Conservation (phyloP, 2,888 invertebrate species). For the Hesperia comma region DNA sequence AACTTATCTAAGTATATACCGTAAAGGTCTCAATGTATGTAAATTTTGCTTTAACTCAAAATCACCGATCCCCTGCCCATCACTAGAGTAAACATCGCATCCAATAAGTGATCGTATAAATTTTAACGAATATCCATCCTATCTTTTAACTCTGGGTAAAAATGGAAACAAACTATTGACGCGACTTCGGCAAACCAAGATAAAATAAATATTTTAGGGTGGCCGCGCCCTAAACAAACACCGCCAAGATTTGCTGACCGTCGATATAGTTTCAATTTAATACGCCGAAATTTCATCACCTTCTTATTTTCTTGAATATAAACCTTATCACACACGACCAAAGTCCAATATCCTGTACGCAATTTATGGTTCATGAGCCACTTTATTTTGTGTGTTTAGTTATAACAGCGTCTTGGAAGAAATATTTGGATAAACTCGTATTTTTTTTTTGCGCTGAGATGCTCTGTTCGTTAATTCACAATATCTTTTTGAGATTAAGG, state of each 20-base stretch:
- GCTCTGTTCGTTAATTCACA: constrained; percentile 22
- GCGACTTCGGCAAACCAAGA: constrained; percentile 82
- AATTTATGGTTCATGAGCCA: constrained; percentile 48
- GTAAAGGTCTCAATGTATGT: not conserved
- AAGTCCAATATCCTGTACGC: constrained; percentile 47
- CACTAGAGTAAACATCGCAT: constrained; percentile 62
- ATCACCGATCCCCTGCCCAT: constrained; percentile 20
- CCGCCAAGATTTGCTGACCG: constrained; percentile 82
- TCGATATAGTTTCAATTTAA: constrained; percentile 83
- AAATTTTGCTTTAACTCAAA: constrained; percentile 4
- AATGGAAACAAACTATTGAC: constrained; percentile 81
- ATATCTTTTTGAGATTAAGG: constrained; percentile 6
- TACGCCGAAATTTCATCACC: constrained; percentile 79
- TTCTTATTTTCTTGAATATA: constrained; percentile 53
- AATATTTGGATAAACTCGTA: constrained; percentile 22
- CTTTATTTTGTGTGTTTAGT: constrained; percentile 49
- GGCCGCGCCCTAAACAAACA: constrained; percentile 83
- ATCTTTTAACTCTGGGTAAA: constrained; percentile 73
- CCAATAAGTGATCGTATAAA: constrained; percentile 71
- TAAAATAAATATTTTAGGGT: constrained; percentile 84
- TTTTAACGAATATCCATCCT: constrained; percentile 77
- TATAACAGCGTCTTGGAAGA: constrained; percentile 38
- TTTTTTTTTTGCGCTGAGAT: constrained; percentile 26
- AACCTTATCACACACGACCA: constrained; percentile 51
- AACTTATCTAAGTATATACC: too few relatives aligned